Conservation (phyloP, 2,888 invertebrate species). For the Pharmacophagus antenor region DNA sequence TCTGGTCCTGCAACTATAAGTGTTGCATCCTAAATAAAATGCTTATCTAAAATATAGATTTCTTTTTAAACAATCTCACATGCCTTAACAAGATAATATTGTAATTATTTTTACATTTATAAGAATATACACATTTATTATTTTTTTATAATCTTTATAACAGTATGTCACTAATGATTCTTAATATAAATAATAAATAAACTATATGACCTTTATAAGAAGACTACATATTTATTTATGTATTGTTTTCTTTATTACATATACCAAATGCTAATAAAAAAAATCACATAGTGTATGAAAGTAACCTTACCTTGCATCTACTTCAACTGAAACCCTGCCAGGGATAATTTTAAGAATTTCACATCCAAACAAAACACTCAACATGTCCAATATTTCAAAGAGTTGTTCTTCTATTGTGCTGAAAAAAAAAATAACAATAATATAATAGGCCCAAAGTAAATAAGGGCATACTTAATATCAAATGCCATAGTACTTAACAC, state of each 20-base stretch:
- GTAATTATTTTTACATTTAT: too few relatives aligned
- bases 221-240: not conserved
- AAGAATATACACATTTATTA: too few relatives aligned
- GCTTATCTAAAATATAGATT: too few relatives aligned
- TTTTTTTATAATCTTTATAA: too few relatives aligned
- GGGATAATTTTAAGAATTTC: slow-evolving; percentile 99
- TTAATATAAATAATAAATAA: too few relatives aligned
- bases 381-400: slow-evolving; percentile 93
- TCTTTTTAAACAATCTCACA: too few relatives aligned
- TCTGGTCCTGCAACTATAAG: too few relatives aligned
- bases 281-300: not conserved
- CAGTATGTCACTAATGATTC: too few relatives aligned
- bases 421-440: slow-evolving; percentile 36
- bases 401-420: slow-evolving; percentile 88
- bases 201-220: not conserved
- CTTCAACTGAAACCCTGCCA: slow-evolving; percentile 97
- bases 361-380: slow-evolving; percentile 96
- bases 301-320: slow-evolving; percentile 89
- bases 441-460: not conserved
- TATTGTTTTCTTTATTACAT: not conserved
- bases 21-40: too few relatives aligned
- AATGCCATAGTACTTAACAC: not conserved
- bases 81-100: too few relatives aligned
- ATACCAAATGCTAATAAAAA: not conserved
- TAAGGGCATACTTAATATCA: too few relatives aligned